Conservation (phyloP, 2,113 vertebrate genomes). For the Clinocottus analis region DNA sequence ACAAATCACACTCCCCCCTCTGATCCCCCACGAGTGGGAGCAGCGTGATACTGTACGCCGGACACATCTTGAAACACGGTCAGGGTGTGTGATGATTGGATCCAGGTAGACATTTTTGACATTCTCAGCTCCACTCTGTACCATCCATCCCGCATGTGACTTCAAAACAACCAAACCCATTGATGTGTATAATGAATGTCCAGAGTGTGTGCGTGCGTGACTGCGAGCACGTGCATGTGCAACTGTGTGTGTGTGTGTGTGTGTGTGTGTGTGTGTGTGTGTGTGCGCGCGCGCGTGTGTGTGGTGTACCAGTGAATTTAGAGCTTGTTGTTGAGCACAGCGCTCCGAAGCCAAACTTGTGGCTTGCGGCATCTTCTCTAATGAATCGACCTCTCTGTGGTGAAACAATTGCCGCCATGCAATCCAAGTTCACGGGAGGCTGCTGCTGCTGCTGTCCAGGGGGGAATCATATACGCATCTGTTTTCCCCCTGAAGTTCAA, state of each 20-base stretch:
- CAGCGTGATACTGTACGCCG: constrained; percentile 13
- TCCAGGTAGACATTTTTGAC: constrained; percentile 60
- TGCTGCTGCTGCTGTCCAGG: constrained; percentile 27
- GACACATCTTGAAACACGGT: constrained; percentile 45
- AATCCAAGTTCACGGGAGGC: constrained; percentile 38
- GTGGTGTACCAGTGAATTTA: constrained; percentile 12
- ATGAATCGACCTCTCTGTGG: constrained; percentile 44
- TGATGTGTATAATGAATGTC: constrained; percentile 56
- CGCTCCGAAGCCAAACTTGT: constrained; percentile 37
- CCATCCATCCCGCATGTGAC: constrained; percentile 50
- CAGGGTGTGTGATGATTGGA: constrained; percentile 46
- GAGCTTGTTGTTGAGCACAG: constrained; percentile 4
- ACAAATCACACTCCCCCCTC: constrained; percentile 27
- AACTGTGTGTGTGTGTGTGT: not conserved
- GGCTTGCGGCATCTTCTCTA: constrained; percentile 27
- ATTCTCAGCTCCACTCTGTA: constrained; percentile 47
- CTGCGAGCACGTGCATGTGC: not conserved
- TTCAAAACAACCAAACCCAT: constrained; percentile 34
- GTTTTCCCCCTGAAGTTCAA: constrained; percentile 13
- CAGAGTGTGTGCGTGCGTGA: not conserved
- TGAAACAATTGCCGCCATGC: constrained; percentile 27
- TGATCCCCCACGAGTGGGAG: constrained; percentile 7
- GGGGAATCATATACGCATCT: constrained; percentile 17
- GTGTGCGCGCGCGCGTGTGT: no score
- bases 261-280: not conserved